These are phyloP conservation scores for Lepidocolaptes lacrymiger DNA, from an alignment of 2,797 vertebrate genomes.

Conservation along the genomic window DNA sequence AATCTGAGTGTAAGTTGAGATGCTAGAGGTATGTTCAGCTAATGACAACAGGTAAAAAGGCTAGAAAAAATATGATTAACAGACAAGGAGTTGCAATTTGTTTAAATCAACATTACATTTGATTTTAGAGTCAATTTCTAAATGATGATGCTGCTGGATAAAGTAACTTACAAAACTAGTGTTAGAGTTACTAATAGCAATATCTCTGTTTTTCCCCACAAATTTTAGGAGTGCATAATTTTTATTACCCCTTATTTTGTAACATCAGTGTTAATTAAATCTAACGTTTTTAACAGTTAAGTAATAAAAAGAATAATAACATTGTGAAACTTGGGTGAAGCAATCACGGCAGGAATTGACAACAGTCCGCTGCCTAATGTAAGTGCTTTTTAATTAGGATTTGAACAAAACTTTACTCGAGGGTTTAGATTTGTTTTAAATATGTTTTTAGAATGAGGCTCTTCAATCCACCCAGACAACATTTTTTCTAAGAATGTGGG, in stretches of 20 bases:
- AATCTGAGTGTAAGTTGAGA: background rate
- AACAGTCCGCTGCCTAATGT: slow-evolving; percentile 7
- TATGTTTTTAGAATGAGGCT: slow-evolving; percentile 25
- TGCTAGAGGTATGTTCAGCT: background rate
- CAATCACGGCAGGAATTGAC: slow-evolving; percentile 30
- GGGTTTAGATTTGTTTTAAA: slow-evolving; percentile 44
- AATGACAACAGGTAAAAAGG: background rate
- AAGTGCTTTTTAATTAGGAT: slow-evolving; percentile 65
- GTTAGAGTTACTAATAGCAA: background rate
- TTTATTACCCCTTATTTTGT: slow-evolving; percentile 3
- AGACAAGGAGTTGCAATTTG: background rate
- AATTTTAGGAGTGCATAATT: background rate
- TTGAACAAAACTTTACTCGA: slow-evolving; percentile 54
- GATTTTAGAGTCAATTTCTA: background rate
- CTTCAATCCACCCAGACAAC: background rate
- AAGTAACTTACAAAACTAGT: slow-evolving; percentile 1
- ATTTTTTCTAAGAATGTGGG: slow-evolving; percentile 1
- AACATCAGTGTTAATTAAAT: slow-evolving; percentile 43
- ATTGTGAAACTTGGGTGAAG: slow-evolving; percentile 57
- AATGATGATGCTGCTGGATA: background rate
- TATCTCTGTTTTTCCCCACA: background rate
- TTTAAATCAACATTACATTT: background rate
- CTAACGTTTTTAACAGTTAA: slow-evolving; percentile 34
- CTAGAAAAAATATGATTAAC: background rate
- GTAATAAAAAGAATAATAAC: slow-evolving; percentile 51